phyloP scores from a whole-genome alignment of 2,113 vertebrate species.

The Eurystomus gularis region DNA sequence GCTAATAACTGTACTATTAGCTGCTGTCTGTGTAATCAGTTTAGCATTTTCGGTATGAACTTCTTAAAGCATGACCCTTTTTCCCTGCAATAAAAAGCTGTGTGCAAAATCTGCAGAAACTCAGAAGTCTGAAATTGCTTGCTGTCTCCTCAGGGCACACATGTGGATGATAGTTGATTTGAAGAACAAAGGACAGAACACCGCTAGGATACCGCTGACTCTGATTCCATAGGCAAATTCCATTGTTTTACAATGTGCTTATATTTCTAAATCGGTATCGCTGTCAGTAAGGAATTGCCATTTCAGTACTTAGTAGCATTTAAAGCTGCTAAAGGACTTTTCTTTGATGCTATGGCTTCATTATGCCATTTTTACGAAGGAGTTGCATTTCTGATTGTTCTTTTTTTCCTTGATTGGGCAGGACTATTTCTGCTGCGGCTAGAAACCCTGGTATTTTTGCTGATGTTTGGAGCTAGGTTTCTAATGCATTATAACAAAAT shows the following conservation, averaged over 20 bases:
- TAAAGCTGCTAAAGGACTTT: not conserved
- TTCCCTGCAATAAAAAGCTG: not conserved
- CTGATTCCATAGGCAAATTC: not conserved
- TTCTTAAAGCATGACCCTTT: not conserved
- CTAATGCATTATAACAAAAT: not conserved
- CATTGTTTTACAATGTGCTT: not conserved
- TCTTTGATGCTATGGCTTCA: not conserved
- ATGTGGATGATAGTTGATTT: not conserved
- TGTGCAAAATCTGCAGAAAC: not conserved
- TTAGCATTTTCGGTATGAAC: constrained; percentile 30
- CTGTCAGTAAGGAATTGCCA: not conserved
- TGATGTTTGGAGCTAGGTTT: not conserved
- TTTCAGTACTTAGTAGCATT: not conserved
- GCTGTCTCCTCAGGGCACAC: not conserved
- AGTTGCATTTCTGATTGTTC: not conserved
- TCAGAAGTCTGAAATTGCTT: constrained; percentile 17
- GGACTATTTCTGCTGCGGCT: not conserved
- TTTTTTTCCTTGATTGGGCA: not conserved
- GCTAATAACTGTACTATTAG: not conserved
- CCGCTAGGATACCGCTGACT: not conserved
- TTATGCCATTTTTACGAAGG: not conserved
- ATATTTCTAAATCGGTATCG: not conserved
- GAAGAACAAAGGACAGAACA: not conserved
- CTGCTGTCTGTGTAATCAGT: not conserved
- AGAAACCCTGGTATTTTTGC: not conserved